Base-by-base conservation (phyloP, 1,140 invertebrate genomes). In the Zaprionus ornatus region DNA sequence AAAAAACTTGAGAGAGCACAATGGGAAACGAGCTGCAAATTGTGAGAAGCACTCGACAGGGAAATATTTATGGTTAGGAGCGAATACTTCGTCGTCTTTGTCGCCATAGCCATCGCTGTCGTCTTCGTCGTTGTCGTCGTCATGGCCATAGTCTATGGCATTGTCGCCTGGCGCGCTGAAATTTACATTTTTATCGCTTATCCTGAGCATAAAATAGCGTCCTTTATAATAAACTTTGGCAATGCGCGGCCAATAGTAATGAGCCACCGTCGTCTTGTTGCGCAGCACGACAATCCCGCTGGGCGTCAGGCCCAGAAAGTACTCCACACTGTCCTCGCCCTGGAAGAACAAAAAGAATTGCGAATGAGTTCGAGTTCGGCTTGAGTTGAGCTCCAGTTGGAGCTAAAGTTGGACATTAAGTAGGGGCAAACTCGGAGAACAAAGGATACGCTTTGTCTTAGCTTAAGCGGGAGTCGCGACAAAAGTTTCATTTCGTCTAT, bases 201-300 rank as follows among this genome's bases (percentile, higher is more conserved):
- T 98, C 87, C 97, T 95, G 45, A 99, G 94, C 96, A 99, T 99
- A 93, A 99, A 99, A 93, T 98, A 98, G 92, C 97, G 96, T 87
- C 97, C 97, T 94, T 99, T 99, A 93, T 98, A 98, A 93, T 98
- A 98, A 80, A 99, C 96, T 94, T 99, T 99, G 72, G 96, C 97
- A 88, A 99, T 99, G 92, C 98, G 95, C 54, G 98, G 98, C 99
- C 99, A 99, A 93, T 99, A 99, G 94, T 99, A 99, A 93, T 99
- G 98, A 77, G 98, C 99, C 80, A 99, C 99, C 94, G 99, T 99
- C 92, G 96, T 97, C 93, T 97, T 97, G 91, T 98, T 98, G 80
- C 99, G 95, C 88, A 99, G 95, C 50, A 99, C 96, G 82, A 99
- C 96, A 91, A 99, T 97, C 63, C 99, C 99, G 91, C 98, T 98